Conservation (phyloP, 2,888 invertebrate genomes). For the Papilio elwesi region DNA sequence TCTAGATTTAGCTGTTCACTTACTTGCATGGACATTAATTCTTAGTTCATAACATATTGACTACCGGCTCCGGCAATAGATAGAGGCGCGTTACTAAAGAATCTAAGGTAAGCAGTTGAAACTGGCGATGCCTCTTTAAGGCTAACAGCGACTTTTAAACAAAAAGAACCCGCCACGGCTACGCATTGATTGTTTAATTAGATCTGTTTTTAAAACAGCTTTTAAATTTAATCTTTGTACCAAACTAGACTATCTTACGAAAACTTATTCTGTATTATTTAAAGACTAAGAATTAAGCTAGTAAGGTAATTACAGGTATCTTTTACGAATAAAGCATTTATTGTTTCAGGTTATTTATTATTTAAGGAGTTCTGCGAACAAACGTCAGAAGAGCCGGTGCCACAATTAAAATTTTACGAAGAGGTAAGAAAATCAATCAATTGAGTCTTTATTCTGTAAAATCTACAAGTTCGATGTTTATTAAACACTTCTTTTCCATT, state of each 20-base stretch:
- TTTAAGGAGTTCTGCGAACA: slow-evolving; percentile 99
- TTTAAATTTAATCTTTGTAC: neutral
- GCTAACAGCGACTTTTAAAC: too few relatives aligned
- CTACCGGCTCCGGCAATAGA: neutral
- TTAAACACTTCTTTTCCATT: too few relatives aligned
- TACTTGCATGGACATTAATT: too few relatives aligned
- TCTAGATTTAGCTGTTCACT: too few relatives aligned
- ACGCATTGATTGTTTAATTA: too few relatives aligned
- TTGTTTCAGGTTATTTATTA: slow-evolving; percentile 96
- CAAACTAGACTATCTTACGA: neutral
- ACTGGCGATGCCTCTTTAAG: neutral
- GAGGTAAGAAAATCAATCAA: slow-evolving; percentile 88
- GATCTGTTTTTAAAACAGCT: too few relatives aligned
- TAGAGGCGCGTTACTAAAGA: neutral
- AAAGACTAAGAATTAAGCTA: neutral
- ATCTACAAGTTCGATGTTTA: neutral
- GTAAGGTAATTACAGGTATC: neutral
- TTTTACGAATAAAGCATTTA: slow-evolving; percentile 44
- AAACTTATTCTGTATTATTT: neutral
- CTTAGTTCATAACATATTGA: too few relatives aligned
- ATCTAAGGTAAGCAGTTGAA: neutral
- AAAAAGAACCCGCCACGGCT: too few relatives aligned
- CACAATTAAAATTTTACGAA: slow-evolving; percentile 99
- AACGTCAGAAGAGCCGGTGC: slow-evolving; percentile 97
- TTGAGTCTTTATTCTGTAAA: neutral